Evolutionary conservation across 2,888 invertebrate genomes (phyloP), one percentile per base, ranked within the genome.

Genomic region (Diadegma fenestrale): DNA sequence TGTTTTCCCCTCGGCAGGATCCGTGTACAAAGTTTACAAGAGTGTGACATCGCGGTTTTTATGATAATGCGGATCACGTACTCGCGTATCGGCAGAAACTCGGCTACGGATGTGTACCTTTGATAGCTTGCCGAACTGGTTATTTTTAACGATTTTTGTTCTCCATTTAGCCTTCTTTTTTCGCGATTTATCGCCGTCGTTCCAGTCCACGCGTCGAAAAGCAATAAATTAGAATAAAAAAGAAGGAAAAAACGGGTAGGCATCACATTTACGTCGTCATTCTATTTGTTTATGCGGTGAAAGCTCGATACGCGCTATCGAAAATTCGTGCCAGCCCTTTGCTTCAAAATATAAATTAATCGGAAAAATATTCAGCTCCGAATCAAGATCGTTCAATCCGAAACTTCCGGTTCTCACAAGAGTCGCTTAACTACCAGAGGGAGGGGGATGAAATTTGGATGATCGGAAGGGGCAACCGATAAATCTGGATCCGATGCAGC

Each of bases 331-430:
- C 14, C 26, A 58, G 14, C 14, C 26, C 12, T 6, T 14, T 51
- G 3, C 8, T 12, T 14, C 12, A 0, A 14, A 14, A 58, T 58
- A 26, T 0, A 58, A 58, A 58, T 58, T 58, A 2, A 22, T 68
- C 26, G 10, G 2, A 43, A 68, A 45, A 68, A 30, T 45, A 68
- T 19, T 3, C 14, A 43, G 7, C 17, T 14, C 19, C 84, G 88
- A 89, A 90, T 89, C 90, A 89, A 89, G 90, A 91, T 91, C 89
- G 89, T 90, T 89, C 90, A 90, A 93, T 91, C 91, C 89, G 82
- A 84, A 86, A 90, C 91, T 93, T 93, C 93, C 93, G 92, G 85
- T 93, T 93, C 92, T 91, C 92, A 93, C 91, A 90, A 87, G 85
- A 85, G 37, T 37, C 64, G 45, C 30, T 75, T 22, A 26, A 45